A percentile compares a stretch with the other conserved stretches of the same genome.
phyloP scores from a whole-genome alignment of 2,888 invertebrate genomes.

The Limnephilus lunatus region DNA sequence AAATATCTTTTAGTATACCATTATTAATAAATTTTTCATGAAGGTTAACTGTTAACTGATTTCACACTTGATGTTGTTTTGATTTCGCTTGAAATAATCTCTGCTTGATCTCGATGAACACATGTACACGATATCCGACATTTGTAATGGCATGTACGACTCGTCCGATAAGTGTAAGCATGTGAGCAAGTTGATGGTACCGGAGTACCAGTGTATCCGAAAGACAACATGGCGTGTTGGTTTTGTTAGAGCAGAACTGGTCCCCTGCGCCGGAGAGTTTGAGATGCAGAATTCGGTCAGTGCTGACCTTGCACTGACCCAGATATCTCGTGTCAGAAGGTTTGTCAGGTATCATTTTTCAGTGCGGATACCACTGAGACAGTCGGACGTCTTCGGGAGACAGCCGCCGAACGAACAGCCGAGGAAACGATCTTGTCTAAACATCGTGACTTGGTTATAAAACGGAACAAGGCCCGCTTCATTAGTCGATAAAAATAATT shows the following conservation, averaged over 20 bases:
- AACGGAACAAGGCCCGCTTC: neutral
- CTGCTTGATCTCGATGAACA: neutral
- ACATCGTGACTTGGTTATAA: conserved; percentile 18
- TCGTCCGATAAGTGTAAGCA: neutral
- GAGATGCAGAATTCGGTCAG: conserved; percentile 47
- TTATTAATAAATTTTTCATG: neutral
- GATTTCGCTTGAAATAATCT: neutral
- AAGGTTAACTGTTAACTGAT: neutral
- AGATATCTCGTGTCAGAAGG: conserved; percentile 36
- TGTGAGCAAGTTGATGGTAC: neutral
- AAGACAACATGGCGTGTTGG: neutral
- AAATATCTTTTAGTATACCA: neutral
- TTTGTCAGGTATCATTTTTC: conserved; percentile 21
- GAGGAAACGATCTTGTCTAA: neutral
- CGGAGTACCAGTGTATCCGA: neutral
- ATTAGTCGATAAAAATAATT: conserved; percentile 14
- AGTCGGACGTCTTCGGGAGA: conserved; percentile 26
- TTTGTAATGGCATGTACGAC: neutral
- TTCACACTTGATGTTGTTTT: neutral
- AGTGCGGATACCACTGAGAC: conserved; percentile 10
- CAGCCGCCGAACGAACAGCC: conserved; percentile 9
- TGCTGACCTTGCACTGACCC: conserved; percentile 43
- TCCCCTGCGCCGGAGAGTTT: neutral
- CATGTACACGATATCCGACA: neutral
- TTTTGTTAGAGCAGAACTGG: conserved; percentile 14